Evolutionary conservation across 2,888 invertebrate species (phyloP), one percentile per base, ranked within the genome.

Genomic region (Mythimna impura): DNA sequence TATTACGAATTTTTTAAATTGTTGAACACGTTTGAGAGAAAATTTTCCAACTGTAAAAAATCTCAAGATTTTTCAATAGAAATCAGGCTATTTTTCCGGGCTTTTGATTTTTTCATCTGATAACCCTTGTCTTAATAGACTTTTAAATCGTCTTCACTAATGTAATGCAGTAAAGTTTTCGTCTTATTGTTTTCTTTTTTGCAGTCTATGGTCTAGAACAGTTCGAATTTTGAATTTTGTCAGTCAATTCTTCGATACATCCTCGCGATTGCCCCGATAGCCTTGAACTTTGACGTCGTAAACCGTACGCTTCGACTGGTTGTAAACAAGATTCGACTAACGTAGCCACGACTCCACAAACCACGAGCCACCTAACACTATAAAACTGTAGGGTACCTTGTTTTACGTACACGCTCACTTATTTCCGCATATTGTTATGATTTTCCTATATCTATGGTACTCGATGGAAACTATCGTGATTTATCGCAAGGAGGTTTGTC

Each of bases 281-380:
- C 57, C 43, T 80, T 86, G 85, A 81, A 81, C 85, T 83, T 66
- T 25, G 67, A 60, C 52, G 67, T 85, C 78, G 73, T 81, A 86
- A 84, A 81, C 25, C 30, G 47, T 70, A 57, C 36, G n/a, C 76
- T 71, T 79, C 71, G 80, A 71, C 70, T 80, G 66, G 80, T 80
- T 81, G 85, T 86, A 86, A 86, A 86, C 85, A 86, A 78, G 78
- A 79, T 62, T 73, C 72, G 65, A 71, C 64, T 70, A 64, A 76
- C 67, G 76, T 74, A 70, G 76, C 66, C 76, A 76, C 75, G 60
- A 75, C 70, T 47, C 65, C 61, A 58, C 54, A 65, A 52, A 65
- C 73, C 76, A 60, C n/a, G 12, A 36, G 36, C 61, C 36, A 36
- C 36, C 36, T 14, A 40, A 36, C 55, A 72, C 81, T 75, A 85